phyloP scores from a whole-genome alignment of 2,797 vertebrate genomes.

The Danio choprae region DNA sequence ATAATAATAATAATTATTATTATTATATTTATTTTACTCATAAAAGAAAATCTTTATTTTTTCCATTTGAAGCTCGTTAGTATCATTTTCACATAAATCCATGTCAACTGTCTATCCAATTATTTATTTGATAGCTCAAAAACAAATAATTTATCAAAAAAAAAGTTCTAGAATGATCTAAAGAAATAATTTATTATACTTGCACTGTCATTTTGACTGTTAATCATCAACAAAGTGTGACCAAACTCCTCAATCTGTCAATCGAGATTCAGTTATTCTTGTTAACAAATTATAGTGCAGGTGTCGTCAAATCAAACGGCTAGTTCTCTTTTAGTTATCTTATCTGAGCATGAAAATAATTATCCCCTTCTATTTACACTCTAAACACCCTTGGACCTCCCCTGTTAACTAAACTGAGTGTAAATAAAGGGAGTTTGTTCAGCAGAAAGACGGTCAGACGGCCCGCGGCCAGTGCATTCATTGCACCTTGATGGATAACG shows the following conservation, averaged over 20 bases:
- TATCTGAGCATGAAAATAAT: conserved; percentile 50
- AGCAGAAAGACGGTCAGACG: no score
- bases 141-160: no score
- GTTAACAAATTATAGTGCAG: neutral
- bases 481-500: conserved; percentile 11
- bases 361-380: conserved; percentile 69
- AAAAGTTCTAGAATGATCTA: no score
- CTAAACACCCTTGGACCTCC: conserved; percentile 69
- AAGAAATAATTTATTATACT: no score
- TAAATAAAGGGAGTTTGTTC: conserved; percentile 55
- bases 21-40: no score
- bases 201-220: no score
- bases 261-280: neutral
- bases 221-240: neutral
- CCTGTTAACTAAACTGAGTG: conserved; percentile 66
- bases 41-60: no score
- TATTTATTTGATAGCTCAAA: no score
- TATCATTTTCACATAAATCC: no score
- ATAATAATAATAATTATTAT: no score
- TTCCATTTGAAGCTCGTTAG: no score
- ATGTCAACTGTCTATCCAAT: no score
- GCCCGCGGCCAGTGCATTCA: conserved; percentile 15
- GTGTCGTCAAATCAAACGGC: conserved; percentile 24
- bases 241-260: neutral
- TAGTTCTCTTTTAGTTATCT: conserved; percentile 17